Percentiles rank a stretch among this genome's conserved stretches.
Evolutionary conservation across 1,140 invertebrate genomes (phyloP).

Genomic region (Hypothenemus hampei): DNA sequence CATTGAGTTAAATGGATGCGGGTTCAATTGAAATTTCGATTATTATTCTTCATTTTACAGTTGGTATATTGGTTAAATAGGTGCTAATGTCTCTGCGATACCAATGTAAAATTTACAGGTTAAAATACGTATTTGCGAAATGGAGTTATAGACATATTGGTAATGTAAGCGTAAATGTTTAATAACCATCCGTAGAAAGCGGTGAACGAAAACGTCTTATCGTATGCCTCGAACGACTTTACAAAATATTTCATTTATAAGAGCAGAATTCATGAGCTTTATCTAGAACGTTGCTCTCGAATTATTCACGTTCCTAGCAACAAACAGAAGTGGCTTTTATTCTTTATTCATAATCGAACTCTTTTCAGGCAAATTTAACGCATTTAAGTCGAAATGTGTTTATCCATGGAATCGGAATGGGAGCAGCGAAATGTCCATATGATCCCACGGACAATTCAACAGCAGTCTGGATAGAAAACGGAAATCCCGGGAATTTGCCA

Average conservation of each 20-base stretch:
- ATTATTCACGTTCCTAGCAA: too few relatives aligned
- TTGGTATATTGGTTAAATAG: too few relatives aligned
- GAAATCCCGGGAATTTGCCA: constrained; percentile 77
- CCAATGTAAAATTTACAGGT: background rate
- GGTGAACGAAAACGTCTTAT: constrained; percentile 29
- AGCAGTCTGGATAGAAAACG: constrained; percentile 79
- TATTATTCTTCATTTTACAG: too few relatives aligned
- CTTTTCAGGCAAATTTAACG: constrained; percentile 62
- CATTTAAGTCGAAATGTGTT: constrained; percentile 69
- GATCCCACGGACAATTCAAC: constrained; percentile 86
- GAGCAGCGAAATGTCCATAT: constrained; percentile 84
- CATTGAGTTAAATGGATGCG: too few relatives aligned
- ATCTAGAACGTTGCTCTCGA: background rate
- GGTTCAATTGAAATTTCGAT: too few relatives aligned
- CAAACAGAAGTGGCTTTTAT: background rate
- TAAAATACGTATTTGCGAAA: background rate
- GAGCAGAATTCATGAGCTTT: constrained; percentile 1
- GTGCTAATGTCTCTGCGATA: too few relatives aligned
- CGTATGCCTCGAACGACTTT: constrained; percentile 22
- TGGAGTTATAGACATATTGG: too few relatives aligned
- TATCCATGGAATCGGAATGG: constrained; percentile 73
- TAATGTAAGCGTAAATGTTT: constrained; percentile 34
- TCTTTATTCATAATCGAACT: background rate
- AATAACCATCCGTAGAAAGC: constrained; percentile 15
- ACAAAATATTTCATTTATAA: constrained; percentile 8